Base-by-base conservation (phyloP, 2,113 vertebrate genomes). In the Sakesphorus luctuosus region DNA sequence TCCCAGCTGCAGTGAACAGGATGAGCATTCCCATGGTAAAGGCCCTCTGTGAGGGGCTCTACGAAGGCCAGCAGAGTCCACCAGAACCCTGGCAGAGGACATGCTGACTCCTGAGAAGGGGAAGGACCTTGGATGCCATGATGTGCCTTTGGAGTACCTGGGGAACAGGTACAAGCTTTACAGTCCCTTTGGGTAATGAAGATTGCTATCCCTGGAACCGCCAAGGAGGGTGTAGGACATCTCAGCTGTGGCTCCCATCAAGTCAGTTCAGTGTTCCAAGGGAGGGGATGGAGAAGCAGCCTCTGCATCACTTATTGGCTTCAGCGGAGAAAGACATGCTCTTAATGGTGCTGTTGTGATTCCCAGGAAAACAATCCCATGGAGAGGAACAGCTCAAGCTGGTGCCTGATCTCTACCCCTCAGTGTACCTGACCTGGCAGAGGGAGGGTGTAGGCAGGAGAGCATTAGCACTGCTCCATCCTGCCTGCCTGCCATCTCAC, bases 61-160 rank as follows among this genome's bases (percentile, higher is more conserved):
- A 31, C 78, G 52, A 81, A 81, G 66, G 65, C 80, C 47, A 40
- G 33, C 35, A 50, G 36, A 62, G 31, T 76, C 47, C 12, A 11
- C 50, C 26, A 53, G 73, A 7, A 6, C 4, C 53, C 59, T 73
- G 69, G 36, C 29, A 90, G 38, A 59, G 19, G 35, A 33, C 20
- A 11, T 3, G 5, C 15, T 43, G 50, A 43, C 26, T 55, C 20
- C 24, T 2, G 20, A 23, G 43, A 62, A 10, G 12, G 3, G 4
- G 2, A 88, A 67, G n/a, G 74, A 74, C 5, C 4, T 59, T 28
- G 29, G 13, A 24, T 2, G 1, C 62, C 13, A 3, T 40, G 29
- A 40, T 1, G 2, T 58, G 31, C n/a, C 24, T 65, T 68, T 5
- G 5, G 24, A 29, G 6, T 6, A n/a, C 2, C 8, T 1, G 2